Conservation (phyloP, 2,113 vertebrate genomes). For the Procapra przewalskii region DNA sequence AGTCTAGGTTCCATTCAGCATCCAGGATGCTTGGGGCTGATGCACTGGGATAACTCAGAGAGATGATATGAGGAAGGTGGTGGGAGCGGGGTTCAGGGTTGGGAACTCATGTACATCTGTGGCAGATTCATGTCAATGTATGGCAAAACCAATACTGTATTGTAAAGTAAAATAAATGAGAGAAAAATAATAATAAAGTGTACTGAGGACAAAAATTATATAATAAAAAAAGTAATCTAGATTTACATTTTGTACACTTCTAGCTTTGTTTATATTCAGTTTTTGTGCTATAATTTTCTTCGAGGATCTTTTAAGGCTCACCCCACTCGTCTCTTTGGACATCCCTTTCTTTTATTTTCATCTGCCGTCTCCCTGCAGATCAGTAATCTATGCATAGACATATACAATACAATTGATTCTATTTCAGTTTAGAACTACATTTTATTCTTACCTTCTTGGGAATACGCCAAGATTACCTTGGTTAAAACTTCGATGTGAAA, state of each 20-base stretch:
- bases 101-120: too few species aligned
- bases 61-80: too few species aligned
- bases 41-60: too few species aligned
- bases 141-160: too few species aligned
- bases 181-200: too few species aligned
- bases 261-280: background rate
- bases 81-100: too few species aligned
- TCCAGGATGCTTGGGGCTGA: too few species aligned
- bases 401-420: background rate
- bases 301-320: background rate
- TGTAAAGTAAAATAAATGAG: too few species aligned
- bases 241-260: background rate
- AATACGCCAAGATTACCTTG: background rate
- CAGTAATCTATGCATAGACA: background rate
- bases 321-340: too few species aligned
- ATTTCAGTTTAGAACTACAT: background rate
- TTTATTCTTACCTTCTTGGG: background rate
- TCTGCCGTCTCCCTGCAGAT: background rate
- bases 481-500: background rate
- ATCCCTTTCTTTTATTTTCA: background rate
- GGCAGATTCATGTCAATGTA: too few species aligned
- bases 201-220: too few species aligned
- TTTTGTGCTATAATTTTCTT: slow-evolving; percentile 5
- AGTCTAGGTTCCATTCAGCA: too few species aligned
- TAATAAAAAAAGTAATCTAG: background rate